Base-by-base conservation (phyloP, 2,888 invertebrate genomes). In the Temnothorax ravouxi region DNA sequence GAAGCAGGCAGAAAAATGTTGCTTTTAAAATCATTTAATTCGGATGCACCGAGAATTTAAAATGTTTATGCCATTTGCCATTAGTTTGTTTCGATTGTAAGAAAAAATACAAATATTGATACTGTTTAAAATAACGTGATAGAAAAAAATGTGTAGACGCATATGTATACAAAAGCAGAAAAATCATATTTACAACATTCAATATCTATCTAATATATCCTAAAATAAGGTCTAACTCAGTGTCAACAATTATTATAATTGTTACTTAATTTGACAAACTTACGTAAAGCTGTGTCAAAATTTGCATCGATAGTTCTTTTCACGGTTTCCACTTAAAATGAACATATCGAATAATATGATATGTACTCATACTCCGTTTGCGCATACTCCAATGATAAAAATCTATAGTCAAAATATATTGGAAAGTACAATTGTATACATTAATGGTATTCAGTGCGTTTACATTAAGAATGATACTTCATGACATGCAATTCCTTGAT, bases 321-420 rank as follows among this genome's bases (percentile, higher is more conserved):
- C 50, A 67, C 56, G 56, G 25, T 56, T 59, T 59, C 25, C n/a
- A 41, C n/a, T 11, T 8, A 59, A 72, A 72, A 56, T 72, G 3
- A 72, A 72, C 21, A 72, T 25, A 41, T 41, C 18, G 13, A 11
- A 25, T 56, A 38, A 44, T 11, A 44, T 18, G 71, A 54, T 54
- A 71, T 54, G 38, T 71, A 38, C 6, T 72, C 15, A 38, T 38
- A 41, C 25, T 41, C 41, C 18, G 56, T 44, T 72, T 72, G 41
- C 72, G 44, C 59, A 72, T 41, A 44, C 56, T 72, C 41, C 59
- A 41, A 44, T 72, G 41, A 29, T 25, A 54, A 38, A 72, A 72
- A 41, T 72, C 25, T 72, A 52, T 25, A 56, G 25, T 25, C 71
- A 54, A 72, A 72, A 72, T 41, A 41, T 3, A 13, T 72, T 9